Percentiles rank a stretch among this genome's conserved stretches.
Evolutionary conservation across 64 coral and sea anemone genomes (phyloP).

Genomic region (Montipora sp.): DNA sequence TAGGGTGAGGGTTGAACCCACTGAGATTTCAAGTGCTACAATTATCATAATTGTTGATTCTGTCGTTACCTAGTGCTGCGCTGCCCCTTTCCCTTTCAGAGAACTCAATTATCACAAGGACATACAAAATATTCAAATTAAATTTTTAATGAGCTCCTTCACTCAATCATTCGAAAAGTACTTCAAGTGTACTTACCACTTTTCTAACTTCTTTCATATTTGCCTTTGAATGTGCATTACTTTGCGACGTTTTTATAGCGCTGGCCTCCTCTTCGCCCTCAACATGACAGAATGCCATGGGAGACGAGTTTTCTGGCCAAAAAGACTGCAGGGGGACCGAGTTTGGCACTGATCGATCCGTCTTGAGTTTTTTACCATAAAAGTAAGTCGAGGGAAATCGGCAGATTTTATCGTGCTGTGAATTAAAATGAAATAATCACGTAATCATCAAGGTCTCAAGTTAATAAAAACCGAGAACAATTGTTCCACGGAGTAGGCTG

Average conservation of each 20-base stretch:
- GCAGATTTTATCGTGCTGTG: slow-evolving; percentile 74
- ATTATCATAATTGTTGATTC: too few relatives aligned
- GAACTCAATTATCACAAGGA: too few relatives aligned
- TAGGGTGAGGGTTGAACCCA: too few relatives aligned
- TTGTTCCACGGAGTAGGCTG: too few relatives aligned
- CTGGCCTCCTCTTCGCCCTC: slow-evolving; percentile 77
- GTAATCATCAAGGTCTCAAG: too few relatives aligned
- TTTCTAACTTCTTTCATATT: slow-evolving; percentile 80
- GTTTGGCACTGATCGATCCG: slow-evolving; percentile 21
- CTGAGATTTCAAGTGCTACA: too few relatives aligned
- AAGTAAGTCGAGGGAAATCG: slow-evolving; percentile 79
- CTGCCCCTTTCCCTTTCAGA: too few relatives aligned
- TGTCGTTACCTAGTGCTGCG: too few relatives aligned
- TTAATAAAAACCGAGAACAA: too few relatives aligned
- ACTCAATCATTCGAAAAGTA: too few relatives aligned
- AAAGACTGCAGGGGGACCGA: slow-evolving; percentile 53
- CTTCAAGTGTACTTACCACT: slow-evolving; percentile 49
- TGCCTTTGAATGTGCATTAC: slow-evolving; percentile 71
- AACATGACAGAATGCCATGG: slow-evolving; percentile 77
- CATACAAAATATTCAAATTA: too few relatives aligned
- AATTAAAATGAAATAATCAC: not conserved
- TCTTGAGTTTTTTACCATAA: slow-evolving; percentile 54
- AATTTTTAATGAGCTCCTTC: too few relatives aligned
- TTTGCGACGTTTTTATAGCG: slow-evolving; percentile 62
- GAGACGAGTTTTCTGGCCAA: slow-evolving; percentile 58